Evolutionary conservation across 2,888 invertebrate genomes (phyloP).

Genomic region (Xanthostigma xanthostigma): DNA sequence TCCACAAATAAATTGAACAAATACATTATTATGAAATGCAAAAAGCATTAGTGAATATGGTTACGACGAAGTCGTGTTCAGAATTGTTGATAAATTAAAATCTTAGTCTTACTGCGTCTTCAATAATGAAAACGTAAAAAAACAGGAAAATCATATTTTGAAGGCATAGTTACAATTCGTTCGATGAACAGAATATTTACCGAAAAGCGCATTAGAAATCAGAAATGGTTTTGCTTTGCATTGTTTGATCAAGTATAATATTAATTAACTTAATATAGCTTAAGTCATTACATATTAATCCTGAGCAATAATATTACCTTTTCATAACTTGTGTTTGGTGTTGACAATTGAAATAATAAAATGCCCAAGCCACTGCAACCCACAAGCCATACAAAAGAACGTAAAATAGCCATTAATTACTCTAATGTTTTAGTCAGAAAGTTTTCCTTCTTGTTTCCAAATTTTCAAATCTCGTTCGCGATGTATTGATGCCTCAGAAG

Average conservation of each 20-base stretch:
- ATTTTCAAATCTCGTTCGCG: slow-evolving; percentile 39
- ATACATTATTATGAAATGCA: no score
- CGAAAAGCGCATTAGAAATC: neutral
- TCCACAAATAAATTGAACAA: no score
- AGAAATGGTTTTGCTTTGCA: slow-evolving; percentile 15
- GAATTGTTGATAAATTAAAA: no score
- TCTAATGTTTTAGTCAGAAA: slow-evolving; percentile 33
- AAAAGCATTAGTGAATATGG: no score
- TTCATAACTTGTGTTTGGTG: slow-evolving; percentile 23
- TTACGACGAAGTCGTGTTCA: no score
- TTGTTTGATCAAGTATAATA: slow-evolving; percentile 25
- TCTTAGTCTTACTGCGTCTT: no score
- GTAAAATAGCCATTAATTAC: slow-evolving; percentile 31
- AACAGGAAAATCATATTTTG: no score
- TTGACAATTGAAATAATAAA: slow-evolving; percentile 38
- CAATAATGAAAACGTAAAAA: no score
- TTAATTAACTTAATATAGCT: no score
- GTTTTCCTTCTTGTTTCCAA: slow-evolving; percentile 39
- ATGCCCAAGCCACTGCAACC: slow-evolving; percentile 45
- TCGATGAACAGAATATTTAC: neutral
- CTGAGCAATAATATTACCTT: no score
- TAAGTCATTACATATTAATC: no score
- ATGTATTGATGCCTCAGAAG: slow-evolving; percentile 28
- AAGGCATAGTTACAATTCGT: no score
- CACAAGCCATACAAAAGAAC: slow-evolving; percentile 41